Base-by-base conservation (phyloP, 1,140 invertebrate genomes). In the Pogonus chalceus region DNA sequence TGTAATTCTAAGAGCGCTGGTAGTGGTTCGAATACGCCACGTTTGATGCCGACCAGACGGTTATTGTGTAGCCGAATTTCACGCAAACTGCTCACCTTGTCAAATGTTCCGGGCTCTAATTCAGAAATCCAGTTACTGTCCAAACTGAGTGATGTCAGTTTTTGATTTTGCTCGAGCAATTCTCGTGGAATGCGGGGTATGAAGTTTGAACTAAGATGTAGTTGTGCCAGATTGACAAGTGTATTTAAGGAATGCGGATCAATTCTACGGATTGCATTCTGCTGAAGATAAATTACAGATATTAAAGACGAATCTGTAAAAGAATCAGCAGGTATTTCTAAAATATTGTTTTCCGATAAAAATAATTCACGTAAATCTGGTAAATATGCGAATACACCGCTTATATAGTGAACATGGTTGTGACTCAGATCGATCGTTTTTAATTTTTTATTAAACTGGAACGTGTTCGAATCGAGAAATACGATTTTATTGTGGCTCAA, bases 21-120 rank as follows among this genome's bases (percentile, higher is more conserved):
- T 20, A 93, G 67, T 0, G 87, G 83, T 52, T 86, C 83, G 60
- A 95, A 91, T 2, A 92, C 83, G 1, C 85, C 85, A 46, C 83
- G 79, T 20, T 81, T 79, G 55, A 95, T 84, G 46, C 79, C 77
- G 47, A 72, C 75, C 51, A 94, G 77, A 60, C 80, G 79, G 76
- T 95, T 95, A 69, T 90, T 88, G 61, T 93, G 88, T 26, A 94
- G 70, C 35, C 90, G 76, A n/a, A 94, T 80, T 74, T 93, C 90
- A 48, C 82, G 78, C 35, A 94, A 68, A 57, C 82, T 80, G 35
- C 79, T 74, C 51, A 87, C 74, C 64, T 83, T 84, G 55, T 82
- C 72, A 67, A 95, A 94, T 57, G 87, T 83, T 20, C 85, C 85
- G 7, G 83, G 80, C 61, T 88, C 79, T 49, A 98, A 70, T 60